phyloP scores from a whole-genome alignment of 2,888 invertebrate species.

The Parnassius mnemosyne region DNA sequence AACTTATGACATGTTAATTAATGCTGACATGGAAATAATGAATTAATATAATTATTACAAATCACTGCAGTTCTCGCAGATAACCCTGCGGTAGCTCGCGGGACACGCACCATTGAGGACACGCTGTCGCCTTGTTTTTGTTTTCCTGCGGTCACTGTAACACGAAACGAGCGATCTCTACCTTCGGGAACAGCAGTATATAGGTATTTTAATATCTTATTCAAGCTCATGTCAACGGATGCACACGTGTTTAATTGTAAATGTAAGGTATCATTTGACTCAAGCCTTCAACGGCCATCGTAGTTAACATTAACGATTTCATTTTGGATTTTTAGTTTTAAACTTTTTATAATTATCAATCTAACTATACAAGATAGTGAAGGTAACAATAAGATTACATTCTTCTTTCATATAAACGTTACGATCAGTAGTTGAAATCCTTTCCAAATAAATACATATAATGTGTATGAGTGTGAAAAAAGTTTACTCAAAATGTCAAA shows the following conservation, averaged over 20 bases:
- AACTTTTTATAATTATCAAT: no score
- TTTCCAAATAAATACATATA: no score
- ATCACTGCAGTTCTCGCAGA: slow-evolving; percentile 5
- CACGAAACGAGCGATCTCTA: slow-evolving; percentile 54
- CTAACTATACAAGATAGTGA: no score
- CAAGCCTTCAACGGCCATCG: neutral
- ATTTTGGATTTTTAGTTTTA: no score
- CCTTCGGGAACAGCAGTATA: slow-evolving; percentile 24
- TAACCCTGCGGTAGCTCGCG: slow-evolving; percentile 53
- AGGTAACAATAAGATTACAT: no score
- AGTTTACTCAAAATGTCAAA: no score
- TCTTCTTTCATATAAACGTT: no score
- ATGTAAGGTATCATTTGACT: neutral
- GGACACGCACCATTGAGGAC: slow-evolving; percentile 78
- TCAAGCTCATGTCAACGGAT: slow-evolving; percentile 18
- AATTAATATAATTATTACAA: neutral
- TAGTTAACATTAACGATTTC: no score
- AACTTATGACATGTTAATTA: no score
- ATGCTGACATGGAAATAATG: neutral
- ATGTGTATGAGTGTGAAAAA: no score
- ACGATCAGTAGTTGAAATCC: no score
- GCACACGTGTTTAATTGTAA: slow-evolving; percentile 14
- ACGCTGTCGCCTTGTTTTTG: slow-evolving; percentile 73
- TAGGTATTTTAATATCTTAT: slow-evolving; percentile 21
- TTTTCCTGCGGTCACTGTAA: slow-evolving; percentile 75